phyloP scores from a whole-genome alignment of 2,888 invertebrate species.

The Endotricha flammealis region DNA sequence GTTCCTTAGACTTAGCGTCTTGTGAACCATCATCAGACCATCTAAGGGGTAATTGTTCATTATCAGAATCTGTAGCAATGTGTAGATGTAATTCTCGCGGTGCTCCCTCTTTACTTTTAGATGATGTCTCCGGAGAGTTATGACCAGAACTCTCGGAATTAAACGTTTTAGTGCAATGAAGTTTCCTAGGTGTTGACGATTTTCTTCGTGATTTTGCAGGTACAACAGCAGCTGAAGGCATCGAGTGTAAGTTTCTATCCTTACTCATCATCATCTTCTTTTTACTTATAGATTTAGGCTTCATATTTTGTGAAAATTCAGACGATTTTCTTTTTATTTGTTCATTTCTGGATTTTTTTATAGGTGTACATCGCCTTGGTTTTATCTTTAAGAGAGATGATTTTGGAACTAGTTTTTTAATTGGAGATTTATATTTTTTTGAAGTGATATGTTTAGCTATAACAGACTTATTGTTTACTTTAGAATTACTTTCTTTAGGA shows the following conservation, averaged over 20 bases:
- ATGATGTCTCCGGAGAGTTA: slow-evolving; percentile 39
- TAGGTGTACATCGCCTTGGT: slow-evolving; percentile 51
- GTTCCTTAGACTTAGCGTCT: slow-evolving; percentile 39
- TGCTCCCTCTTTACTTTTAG: slow-evolving; percentile 23
- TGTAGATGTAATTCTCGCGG: slow-evolving; percentile 20
- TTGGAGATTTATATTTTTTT: slow-evolving; percentile 45
- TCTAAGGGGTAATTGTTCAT: slow-evolving; percentile 46
- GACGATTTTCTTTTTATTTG: slow-evolving; percentile 33
- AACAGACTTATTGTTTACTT: slow-evolving; percentile 24
- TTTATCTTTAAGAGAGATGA: slow-evolving; percentile 63
- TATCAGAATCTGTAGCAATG: slow-evolving; percentile 59
- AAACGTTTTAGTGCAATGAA: slow-evolving; percentile 55
- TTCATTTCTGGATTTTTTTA: slow-evolving; percentile 36
- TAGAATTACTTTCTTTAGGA: slow-evolving; percentile 26
- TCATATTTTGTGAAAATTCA: slow-evolving; percentile 20
- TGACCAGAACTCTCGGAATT: slow-evolving; percentile 46
- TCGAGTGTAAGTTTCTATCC: slow-evolving; percentile 30
- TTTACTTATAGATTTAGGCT: slow-evolving; percentile 23
- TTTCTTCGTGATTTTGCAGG: slow-evolving; percentile 68
- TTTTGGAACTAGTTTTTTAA: slow-evolving; percentile 45
- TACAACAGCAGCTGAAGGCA: slow-evolving; percentile 26
- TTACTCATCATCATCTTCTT: slow-evolving; percentile 33
- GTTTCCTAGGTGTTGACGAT: slow-evolving; percentile 70
- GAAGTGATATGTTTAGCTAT: slow-evolving; percentile 13
- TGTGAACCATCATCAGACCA: slow-evolving; percentile 68